A percentile compares a stretch with the other conserved stretches of the same genome.
phyloP scores from a whole-genome alignment of 2,888 invertebrate species.

The Electrophaes corylata region DNA sequence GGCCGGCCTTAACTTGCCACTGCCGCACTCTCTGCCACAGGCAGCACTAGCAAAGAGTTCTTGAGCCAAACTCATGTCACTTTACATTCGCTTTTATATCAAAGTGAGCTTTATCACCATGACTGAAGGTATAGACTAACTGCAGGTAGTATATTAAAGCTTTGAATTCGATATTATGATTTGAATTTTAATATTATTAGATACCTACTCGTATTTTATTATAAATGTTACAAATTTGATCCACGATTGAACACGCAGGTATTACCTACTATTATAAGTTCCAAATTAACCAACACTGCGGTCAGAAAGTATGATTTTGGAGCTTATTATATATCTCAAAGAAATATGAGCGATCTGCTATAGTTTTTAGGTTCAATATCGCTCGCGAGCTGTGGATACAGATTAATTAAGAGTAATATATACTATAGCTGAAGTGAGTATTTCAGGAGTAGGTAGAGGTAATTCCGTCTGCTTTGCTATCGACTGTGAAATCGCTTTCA shows the following conservation, averaged over 20 bases:
- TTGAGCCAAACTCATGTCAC: not conserved
- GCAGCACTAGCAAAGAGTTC: not conserved
- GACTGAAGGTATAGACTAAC: not conserved
- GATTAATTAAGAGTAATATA: not conserved
- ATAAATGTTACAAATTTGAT: too few species aligned
- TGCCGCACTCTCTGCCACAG: conserved; percentile 45
- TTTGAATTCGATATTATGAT: too few species aligned
- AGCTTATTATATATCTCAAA: not conserved
- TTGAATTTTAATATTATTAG: too few species aligned
- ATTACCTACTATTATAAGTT: too few species aligned
- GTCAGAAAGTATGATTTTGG: too few species aligned
- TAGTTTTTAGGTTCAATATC: not conserved
- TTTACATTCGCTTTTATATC: not conserved
- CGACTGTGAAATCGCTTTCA: conserved; percentile 44
- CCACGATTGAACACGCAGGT: too few species aligned
- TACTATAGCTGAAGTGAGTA: not conserved
- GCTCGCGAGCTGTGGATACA: not conserved
- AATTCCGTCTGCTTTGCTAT: conserved; percentile 9
- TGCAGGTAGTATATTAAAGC: too few species aligned
- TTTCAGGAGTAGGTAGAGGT: not conserved
- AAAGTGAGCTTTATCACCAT: conserved; percentile 1
- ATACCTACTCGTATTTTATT: too few species aligned
- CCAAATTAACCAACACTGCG: not conserved
- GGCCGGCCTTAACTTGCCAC: conserved; percentile 35
- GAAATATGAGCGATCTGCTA: not conserved